Evolutionary conservation across 2,888 invertebrate species (phyloP), one percentile per base, ranked within the genome.

Genomic region (Sphaerophoria taeniata): DNA sequence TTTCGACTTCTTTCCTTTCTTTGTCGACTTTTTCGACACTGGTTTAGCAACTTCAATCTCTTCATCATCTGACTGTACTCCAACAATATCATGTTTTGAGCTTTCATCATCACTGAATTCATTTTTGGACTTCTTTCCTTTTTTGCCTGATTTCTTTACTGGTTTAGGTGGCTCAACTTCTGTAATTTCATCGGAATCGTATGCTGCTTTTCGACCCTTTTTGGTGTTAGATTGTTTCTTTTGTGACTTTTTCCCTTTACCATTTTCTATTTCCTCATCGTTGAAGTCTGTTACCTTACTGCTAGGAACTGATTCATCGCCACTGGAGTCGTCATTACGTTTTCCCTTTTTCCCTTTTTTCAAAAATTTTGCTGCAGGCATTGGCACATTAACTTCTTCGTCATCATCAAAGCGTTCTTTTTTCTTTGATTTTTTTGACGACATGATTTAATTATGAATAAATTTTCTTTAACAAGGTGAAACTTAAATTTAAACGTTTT

Each of bases 291-390:
- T 70, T 12, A 63, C 65, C 12, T 77, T 88, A 51, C 55, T 88
- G 34, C 82, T 87, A 0, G 78, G 73, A 4, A 87, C 58, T 74
- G 89, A 87, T 76, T 94, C 94, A 87, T 94, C 94, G 70, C 93
- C 93, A 78, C 93, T 93, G 73, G 93, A 94, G 55, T 90, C 92
- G 87, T 91, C 91, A 87, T 93, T 94, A 36, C 93, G 93, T 84
- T 90, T 91, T 4, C 89, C 89, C 69, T 91, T 90, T 76, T 90
- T 89, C 9, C 87, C 88, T 75, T 90, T 90, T 74, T 90, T 89
- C 77, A 87, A 75, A 7, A 83, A 55, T 39, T 89, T 88, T 49
- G 89, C 88, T 16, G 86, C 86, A 11, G 89, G 78, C 47, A 87
- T 88, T 16, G 87, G 71, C 6, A 78, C 65, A 6, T 75, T 72